phyloP scores from a whole-genome alignment of 2,797 vertebrate species.

The Hirundo rustica region DNA sequence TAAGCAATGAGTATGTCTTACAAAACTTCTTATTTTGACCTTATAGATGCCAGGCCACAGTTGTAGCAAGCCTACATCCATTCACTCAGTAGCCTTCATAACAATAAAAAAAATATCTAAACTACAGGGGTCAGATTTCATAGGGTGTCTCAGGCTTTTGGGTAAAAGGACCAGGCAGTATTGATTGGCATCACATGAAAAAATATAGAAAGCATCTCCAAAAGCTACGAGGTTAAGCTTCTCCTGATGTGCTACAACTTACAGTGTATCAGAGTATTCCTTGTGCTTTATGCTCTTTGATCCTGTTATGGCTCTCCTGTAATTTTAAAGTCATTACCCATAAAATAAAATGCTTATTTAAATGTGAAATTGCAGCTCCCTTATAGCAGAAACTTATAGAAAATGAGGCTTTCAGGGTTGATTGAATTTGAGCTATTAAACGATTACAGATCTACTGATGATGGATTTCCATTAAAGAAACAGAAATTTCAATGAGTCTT shows the following conservation, averaged over 20 bases:
- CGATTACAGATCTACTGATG: slow-evolving; percentile 23
- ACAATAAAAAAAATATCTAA: not conserved
- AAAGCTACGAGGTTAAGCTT: not conserved
- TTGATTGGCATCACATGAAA: not conserved
- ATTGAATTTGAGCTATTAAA: slow-evolving; percentile 55
- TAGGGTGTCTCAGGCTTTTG: not conserved
- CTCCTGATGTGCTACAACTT: not conserved
- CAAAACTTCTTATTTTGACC: not conserved
- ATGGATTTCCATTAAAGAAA: not conserved
- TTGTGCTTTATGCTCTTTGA: not conserved
- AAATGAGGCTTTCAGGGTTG: not conserved
- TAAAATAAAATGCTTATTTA: not conserved
- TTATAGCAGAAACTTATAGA: slow-evolving; percentile 31
- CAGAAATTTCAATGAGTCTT: not conserved
- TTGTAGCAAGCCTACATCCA: not conserved
- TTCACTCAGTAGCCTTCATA: not conserved
- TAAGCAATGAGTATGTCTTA: not conserved
- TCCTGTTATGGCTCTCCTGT: not conserved
- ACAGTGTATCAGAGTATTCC: not conserved
- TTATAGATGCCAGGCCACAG: not conserved
- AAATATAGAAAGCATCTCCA: not conserved
- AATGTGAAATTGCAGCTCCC: slow-evolving; percentile 39
- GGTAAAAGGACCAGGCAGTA: not conserved
- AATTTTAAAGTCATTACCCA: slow-evolving; percentile 2
- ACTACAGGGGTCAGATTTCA: not conserved